These are phyloP conservation scores for Tachycineta bicolor DNA, from an alignment of 2,113 vertebrate genomes.

Conservation along the genomic window DNA sequence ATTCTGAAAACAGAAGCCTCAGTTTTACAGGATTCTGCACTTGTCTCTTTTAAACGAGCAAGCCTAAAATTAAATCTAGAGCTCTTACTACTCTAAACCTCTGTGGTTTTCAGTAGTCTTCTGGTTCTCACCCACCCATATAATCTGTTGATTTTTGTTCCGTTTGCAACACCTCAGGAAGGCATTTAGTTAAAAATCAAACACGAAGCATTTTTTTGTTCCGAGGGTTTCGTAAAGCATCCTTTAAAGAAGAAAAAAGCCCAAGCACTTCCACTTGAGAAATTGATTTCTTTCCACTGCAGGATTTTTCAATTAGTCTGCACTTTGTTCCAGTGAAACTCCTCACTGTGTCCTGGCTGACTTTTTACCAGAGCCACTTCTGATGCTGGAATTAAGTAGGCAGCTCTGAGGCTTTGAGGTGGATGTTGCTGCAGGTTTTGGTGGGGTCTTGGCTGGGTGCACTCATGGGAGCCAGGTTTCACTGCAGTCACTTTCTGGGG, in stretches of 20 bases:
- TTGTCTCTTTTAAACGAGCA: not conserved
- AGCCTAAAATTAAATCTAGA: not conserved
- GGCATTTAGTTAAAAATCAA: constrained; percentile 30
- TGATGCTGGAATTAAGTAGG: not conserved
- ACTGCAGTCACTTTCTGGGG: not conserved
- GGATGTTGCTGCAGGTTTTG: not conserved
- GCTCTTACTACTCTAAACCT: not conserved
- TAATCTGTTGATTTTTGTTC: constrained; percentile 22
- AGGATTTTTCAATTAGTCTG: not conserved
- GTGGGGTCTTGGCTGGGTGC: not conserved
- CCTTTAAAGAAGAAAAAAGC: not conserved
- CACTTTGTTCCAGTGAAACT: not conserved
- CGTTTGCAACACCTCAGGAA: not conserved
- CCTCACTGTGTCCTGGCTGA: not conserved
- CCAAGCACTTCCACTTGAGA: not conserved
- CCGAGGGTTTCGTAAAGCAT: not conserved
- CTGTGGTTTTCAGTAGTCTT: not conserved
- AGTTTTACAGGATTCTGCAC: not conserved
- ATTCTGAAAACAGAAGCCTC: not conserved
- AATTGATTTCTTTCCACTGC: not conserved
- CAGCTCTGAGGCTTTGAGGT: not conserved
- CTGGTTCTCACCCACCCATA: not conserved
- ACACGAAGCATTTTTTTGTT: not conserved
- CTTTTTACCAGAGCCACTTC: not conserved
- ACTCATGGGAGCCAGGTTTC: not conserved